Evolutionary conservation across 2,113 vertebrate species (phyloP).

Genomic region (Columba livia): DNA sequence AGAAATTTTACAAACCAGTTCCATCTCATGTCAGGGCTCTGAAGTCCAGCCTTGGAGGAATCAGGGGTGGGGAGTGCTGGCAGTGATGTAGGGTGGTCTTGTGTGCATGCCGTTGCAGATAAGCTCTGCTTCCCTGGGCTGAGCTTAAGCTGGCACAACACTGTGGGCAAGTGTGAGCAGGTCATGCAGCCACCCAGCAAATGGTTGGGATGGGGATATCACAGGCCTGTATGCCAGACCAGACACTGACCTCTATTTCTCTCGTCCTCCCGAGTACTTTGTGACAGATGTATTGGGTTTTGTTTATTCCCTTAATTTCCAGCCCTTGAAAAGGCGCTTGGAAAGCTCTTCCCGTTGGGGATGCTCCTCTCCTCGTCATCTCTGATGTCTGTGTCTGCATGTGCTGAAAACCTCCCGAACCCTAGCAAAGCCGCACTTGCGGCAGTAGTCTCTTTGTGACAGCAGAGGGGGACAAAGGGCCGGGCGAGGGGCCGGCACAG

Average conservation of each 20-base stretch:
- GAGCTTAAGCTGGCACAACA: accelerated
- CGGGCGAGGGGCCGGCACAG: too few species aligned
- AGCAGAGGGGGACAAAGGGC: slow-evolving; percentile 37
- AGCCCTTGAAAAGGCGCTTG: not conserved
- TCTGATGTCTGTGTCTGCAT: accelerated
- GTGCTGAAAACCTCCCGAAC: accelerated
- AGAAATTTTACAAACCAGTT: not conserved
- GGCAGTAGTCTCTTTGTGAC: not conserved
- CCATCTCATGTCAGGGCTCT: not conserved
- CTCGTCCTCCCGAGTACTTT: not conserved
- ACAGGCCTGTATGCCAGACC: accelerated
- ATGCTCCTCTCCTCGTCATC: accelerated
- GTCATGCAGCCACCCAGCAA: not conserved
- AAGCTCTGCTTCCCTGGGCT: not conserved
- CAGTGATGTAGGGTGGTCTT: not conserved
- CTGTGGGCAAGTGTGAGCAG: accelerated
- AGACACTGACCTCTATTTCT: not conserved
- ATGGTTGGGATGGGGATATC: accelerated
- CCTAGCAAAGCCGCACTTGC: accelerated
- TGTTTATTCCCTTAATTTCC: not conserved
- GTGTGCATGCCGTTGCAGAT: accelerated
- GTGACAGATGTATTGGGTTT: not conserved
- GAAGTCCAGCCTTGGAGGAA: accelerated
- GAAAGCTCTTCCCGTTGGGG: not conserved
- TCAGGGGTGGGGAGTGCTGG: not conserved